Percentiles rank a stretch among this genome's conserved stretches.
Evolutionary conservation across 2,888 invertebrate species (phyloP).

Genomic region (Salpingus planirostris): DNA sequence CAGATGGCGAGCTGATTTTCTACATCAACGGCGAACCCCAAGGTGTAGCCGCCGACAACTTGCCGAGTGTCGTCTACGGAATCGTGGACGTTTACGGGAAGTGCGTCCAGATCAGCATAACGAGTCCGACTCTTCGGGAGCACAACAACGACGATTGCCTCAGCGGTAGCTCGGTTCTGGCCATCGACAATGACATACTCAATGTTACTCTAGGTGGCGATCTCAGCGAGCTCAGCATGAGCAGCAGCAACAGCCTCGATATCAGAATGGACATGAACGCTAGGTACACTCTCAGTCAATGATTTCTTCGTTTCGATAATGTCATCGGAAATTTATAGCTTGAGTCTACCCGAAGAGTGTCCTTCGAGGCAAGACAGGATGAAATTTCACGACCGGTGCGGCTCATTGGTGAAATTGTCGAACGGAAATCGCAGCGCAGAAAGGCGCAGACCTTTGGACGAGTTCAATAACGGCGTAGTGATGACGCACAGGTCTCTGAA

Average conservation of each 20-base stretch:
- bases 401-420: slow-evolving; percentile 77
- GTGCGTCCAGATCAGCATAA: slow-evolving; percentile 67
- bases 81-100: slow-evolving; percentile 77
- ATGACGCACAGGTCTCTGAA: slow-evolving; percentile 84
- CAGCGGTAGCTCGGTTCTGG: slow-evolving; percentile 41
- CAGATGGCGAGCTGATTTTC: slow-evolving; percentile 72
- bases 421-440: slow-evolving; percentile 78
- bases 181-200: slow-evolving; percentile 40
- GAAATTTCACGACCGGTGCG: slow-evolving; percentile 81
- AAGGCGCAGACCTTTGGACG: slow-evolving; percentile 78
- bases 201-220: slow-evolving; percentile 41
- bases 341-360: slow-evolving; percentile 36
- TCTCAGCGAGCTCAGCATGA: slow-evolving; percentile 40
- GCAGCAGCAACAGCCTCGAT: slow-evolving; percentile 41
- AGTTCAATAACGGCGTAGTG: slow-evolving; percentile 93
- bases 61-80: slow-evolving; percentile 67
- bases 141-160: slow-evolving; percentile 43
- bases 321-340: slow-evolving; percentile 21
- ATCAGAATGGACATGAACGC: slow-evolving; percentile 43
- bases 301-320: background rate
- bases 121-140: slow-evolving; percentile 40
- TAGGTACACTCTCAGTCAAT: slow-evolving; percentile 25
- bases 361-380: slow-evolving; percentile 50
- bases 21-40: slow-evolving; percentile 83
- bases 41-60: slow-evolving; percentile 72